Base-by-base conservation (phyloP, 2,888 invertebrate genomes). In the Polydesmus complanatus region DNA sequence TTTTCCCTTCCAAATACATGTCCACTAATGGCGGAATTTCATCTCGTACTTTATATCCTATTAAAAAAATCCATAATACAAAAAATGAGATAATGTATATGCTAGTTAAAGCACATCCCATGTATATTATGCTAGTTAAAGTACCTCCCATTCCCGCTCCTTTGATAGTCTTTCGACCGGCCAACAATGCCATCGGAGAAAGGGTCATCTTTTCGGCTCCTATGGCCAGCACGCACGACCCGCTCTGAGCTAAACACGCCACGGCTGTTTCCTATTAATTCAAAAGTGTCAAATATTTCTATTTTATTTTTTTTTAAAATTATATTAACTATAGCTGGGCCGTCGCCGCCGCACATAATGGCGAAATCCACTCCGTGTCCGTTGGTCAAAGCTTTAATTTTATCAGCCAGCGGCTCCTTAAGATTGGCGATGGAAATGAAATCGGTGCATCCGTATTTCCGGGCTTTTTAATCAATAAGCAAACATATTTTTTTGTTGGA, bases 181-280 rank as follows among this genome's bases (percentile, higher is more conserved):
- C 37, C 5, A 37, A 8, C 14, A 37, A 37, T 14, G 14, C 5
- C 5, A 14, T 37, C 14, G 37, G 37, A 14, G 5, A 54, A 21
- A 54, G n/a, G 25, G 54, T 27, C n/a, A 22, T 54, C 23, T 27
- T 11, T 19, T 53, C 54, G 14, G 60, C 54, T 22, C 37, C 60
- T 8, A 53, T 54, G 23, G 52, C 60, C 5, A 60, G 53, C 14
- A 60, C 60, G 37, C 51, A 52, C 1, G 60, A 54, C 3, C 60
- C 60, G 21, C 60, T 54, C 2, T 1, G 19, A 1, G 23, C 60
- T 25, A 47, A 37, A 2, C 23, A 37, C 49, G 25, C 21, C 25
- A 60, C 54, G 18, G 60, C 60, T 23, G 26, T 54, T 54, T 60
- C 60, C 60, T 60, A 22, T n/a, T n/a, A n/a, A n/a, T n/a, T n/a